Percentiles rank a stretch among this genome's conserved stretches.
Evolutionary conservation across 2,888 invertebrate species (phyloP).

Genomic region (Cinara cedri): DNA sequence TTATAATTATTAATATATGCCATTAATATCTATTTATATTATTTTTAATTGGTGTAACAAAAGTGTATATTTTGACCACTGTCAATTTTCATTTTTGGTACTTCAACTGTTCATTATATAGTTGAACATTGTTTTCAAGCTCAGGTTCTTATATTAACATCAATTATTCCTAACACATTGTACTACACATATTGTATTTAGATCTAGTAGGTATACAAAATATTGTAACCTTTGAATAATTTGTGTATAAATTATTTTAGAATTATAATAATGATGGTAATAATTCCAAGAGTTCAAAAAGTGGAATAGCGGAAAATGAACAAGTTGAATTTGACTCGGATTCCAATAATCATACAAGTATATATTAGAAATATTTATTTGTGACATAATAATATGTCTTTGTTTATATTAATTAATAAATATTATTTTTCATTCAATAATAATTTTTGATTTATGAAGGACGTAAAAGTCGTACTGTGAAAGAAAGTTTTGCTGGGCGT

Average conservation of each 20-base stretch:
- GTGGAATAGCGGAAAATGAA: background rate
- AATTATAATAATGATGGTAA: background rate
- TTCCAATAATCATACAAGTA: constrained; percentile 15
- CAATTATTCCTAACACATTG: too few species aligned
- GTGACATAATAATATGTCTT: background rate
- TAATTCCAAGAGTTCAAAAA: background rate
- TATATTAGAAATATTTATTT: background rate
- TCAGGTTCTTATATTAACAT: too few species aligned
- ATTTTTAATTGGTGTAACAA: too few species aligned
- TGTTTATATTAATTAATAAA: too few species aligned
- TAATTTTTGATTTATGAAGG: background rate
- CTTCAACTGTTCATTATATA: too few species aligned
- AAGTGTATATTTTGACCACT: too few species aligned
- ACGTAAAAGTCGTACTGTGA: background rate
- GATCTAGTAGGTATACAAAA: background rate
- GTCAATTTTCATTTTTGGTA: too few species aligned
- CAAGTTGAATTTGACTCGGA: background rate
- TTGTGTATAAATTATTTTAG: background rate
- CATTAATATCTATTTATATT: too few species aligned
- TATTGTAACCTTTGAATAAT: background rate
- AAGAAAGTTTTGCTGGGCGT: background rate
- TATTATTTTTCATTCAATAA: background rate
- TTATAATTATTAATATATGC: too few species aligned
- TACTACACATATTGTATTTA: background rate
- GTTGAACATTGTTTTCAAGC: too few species aligned